Base-by-base conservation (phyloP, 37 sponge, comb jelly and placozoan species). In the Cliona cf. orientalis region DNA sequence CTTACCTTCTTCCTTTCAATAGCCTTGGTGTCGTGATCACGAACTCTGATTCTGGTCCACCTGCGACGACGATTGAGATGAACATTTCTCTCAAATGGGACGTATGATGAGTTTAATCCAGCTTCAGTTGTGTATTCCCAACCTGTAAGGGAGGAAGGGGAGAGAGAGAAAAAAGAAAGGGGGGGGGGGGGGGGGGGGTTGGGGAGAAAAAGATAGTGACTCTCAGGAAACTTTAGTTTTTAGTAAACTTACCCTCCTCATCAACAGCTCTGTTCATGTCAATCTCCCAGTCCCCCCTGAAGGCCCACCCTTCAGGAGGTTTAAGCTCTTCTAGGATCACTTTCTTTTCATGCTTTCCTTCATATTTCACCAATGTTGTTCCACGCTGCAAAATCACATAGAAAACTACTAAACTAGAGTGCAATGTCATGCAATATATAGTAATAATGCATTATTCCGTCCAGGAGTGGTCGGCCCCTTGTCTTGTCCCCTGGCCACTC, bases 231-330 rank as follows among this genome's bases (percentile, higher is more conserved):
- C 14, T 14, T 49, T 49, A 49, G 14, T 19, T 14, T 4, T 22
- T 66, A 22, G 35, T 69, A 38, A 6, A 33, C 36, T 42, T 26
- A 86, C 87, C 95, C 31, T 93, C 91, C 58, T 97, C 94, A 60
- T 94, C 97, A 21, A 88, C 89, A 69, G 94, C 94, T 58, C 97
- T 74, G 82, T 94, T 94, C 59, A 73, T 65, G 82, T 97, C 97
- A 21, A 97, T 72, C 35, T 73, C 42, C 97, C 97, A 97, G 7
- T 87, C 76, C 17, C 75, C 46, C 12, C 40, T 82, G 92, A 93
- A 97, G 58, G 69, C 66, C 97, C 97, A 97, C 34, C 90, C 92
- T 2, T 94, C 86, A 23, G 87, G 87, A 33, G 46, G 67, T 78
- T 86, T 44, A 21, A 95, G 58, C 46, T 87, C 80, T 32, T 88